Evolutionary conservation across 2,888 invertebrate genomes (phyloP).

Genomic region (Sinohyriopsis cumingii): DNA sequence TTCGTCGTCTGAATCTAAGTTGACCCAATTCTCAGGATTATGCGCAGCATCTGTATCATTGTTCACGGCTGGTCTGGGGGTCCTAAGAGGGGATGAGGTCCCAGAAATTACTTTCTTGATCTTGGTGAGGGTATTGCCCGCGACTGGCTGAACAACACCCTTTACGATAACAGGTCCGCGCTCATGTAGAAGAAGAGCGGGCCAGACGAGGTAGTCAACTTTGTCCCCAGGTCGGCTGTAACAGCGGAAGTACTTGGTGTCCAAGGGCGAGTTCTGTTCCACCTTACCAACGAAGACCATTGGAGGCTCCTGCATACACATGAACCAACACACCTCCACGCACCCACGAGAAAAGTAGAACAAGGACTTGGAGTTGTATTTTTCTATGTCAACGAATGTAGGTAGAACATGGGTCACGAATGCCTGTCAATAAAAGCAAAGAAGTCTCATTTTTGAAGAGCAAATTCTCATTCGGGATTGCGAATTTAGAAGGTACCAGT

Average conservation of each 20-base stretch:
- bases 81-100: too few relatives aligned
- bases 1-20: slow-evolving; percentile 3
- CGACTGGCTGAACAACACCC: slow-evolving; percentile 32
- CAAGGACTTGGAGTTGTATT: slow-evolving; percentile 15
- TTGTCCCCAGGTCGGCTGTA: slow-evolving; percentile 24
- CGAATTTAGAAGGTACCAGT: too few relatives aligned
- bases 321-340: slow-evolving; percentile 31
- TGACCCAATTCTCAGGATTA: slow-evolving; percentile 6
- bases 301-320: slow-evolving; percentile 38
- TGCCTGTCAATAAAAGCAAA: slow-evolving; percentile 18
- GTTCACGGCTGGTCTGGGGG: background rate
- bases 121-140: too few relatives aligned
- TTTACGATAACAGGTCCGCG: slow-evolving; percentile 23
- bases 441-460: too few relatives aligned
- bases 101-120: too few relatives aligned
- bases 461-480: too few relatives aligned
- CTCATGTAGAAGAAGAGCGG: slow-evolving; percentile 19
- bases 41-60: background rate
- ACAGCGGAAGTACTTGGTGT: slow-evolving; percentile 25
- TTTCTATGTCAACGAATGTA: slow-evolving; percentile 31
- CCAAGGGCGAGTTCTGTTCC: slow-evolving; percentile 24
- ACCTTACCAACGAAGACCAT: slow-evolving; percentile 28
- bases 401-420: slow-evolving; percentile 30
- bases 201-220: slow-evolving; percentile 38
- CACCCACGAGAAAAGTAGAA: slow-evolving; percentile 18